A percentile compares a stretch with the other conserved stretches of the same genome.
Conservation (phyloP, 2,888 invertebrate genomes). For the Acrobasis suavella region DNA sequence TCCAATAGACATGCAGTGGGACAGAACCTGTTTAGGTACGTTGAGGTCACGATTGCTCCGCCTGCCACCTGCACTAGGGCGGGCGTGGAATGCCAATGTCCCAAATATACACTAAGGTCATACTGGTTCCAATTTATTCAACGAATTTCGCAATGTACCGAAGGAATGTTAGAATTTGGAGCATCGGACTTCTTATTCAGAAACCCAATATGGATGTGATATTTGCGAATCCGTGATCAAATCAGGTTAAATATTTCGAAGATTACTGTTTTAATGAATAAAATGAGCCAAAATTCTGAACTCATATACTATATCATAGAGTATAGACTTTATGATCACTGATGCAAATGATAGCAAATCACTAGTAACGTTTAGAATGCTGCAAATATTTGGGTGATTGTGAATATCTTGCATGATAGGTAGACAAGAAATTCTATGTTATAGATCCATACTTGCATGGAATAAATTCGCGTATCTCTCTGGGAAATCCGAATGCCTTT, state of each 20-base stretch:
- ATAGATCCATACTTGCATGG: neutral
- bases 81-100: constrained; percentile 21
- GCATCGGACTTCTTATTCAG: neutral
- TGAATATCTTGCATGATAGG: no score
- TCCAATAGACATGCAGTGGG: constrained; percentile 14
- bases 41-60: constrained; percentile 17
- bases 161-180: constrained; percentile 19
- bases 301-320: no score
- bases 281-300: no score
- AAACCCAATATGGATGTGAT: neutral
- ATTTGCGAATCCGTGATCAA: neutral
- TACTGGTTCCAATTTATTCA: constrained; percentile 2
- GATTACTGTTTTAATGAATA: no score
- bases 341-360: no score
- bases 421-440: no score
- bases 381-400: no score
- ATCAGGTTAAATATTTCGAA: no score
- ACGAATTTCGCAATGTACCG: neutral
- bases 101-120: constrained; percentile 19
- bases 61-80: constrained; percentile 18
- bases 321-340: no score
- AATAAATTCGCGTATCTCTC: neutral
- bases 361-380: no score
- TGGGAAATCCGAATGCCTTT: constrained; percentile 14
- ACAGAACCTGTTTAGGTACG: constrained; percentile 22